Conservation (phyloP, 2,888 invertebrate genomes). For the Crepidodera aurea region DNA sequence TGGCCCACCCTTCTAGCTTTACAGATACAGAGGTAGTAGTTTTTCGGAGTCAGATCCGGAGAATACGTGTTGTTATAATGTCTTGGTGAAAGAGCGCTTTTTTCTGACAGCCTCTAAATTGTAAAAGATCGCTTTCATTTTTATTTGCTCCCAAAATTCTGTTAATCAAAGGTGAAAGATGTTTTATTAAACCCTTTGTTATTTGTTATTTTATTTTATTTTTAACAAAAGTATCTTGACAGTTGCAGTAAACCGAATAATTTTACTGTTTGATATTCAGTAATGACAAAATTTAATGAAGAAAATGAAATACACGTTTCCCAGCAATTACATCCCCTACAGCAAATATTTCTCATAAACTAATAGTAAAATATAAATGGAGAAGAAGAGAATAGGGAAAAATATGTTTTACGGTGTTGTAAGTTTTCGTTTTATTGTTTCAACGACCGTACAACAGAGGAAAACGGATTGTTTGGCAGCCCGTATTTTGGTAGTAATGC, state of each 20-base stretch:
- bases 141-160: too few relatives aligned
- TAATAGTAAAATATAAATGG: not conserved
- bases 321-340: not conserved
- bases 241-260: not conserved
- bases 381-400: not conserved
- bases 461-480: slow-evolving; percentile 22
- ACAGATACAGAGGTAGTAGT: too few relatives aligned
- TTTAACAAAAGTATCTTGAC: too few relatives aligned
- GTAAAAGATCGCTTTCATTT: too few relatives aligned
- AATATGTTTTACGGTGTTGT: slow-evolving; percentile 14
- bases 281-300: not conserved
- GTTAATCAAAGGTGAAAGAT: too few relatives aligned
- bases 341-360: slow-evolving; percentile 6
- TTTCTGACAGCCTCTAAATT: too few relatives aligned
- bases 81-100: too few relatives aligned
- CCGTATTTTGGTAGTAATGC: slow-evolving; percentile 27
- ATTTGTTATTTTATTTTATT: too few relatives aligned
- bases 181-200: too few relatives aligned
- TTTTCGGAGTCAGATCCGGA: too few relatives aligned
- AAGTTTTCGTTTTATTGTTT: slow-evolving; percentile 21
- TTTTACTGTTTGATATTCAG: not conserved
- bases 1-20: too few relatives aligned
- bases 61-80: too few relatives aligned
- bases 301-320: not conserved
- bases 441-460: slow-evolving; percentile 3